Percentiles rank a stretch among this genome's conserved stretches.
phyloP scores from a whole-genome alignment of 2,797 vertebrate species.

The Sebastes steindachneri region DNA sequence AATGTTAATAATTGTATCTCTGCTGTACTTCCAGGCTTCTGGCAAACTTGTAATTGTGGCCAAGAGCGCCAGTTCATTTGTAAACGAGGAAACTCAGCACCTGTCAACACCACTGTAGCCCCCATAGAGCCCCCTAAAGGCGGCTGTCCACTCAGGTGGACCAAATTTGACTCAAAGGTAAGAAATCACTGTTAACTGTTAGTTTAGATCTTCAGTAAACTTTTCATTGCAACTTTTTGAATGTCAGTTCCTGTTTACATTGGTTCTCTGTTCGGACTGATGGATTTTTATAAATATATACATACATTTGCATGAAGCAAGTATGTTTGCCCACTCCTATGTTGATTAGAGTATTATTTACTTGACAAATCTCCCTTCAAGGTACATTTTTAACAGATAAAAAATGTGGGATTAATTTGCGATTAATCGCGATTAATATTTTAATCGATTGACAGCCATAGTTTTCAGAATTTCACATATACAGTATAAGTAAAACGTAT shows the following conservation, averaged over 20 bases:
- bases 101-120: conserved; percentile 64
- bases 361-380: too few relatives aligned
- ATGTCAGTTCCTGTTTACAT: not conserved
- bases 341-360: too few relatives aligned
- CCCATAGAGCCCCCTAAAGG: conserved; percentile 63
- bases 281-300: not conserved
- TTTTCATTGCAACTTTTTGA: not conserved
- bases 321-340: too few relatives aligned
- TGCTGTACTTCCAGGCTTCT: conserved; percentile 64
- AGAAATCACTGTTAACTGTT: conserved; percentile 15
- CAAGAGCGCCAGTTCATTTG: conserved; percentile 63
- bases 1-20: not conserved
- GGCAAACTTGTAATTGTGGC: conserved; percentile 73
- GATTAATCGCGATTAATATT: too few relatives aligned
- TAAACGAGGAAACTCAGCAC: conserved; percentile 46
- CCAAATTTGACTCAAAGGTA: conserved; percentile 71
- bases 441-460: too few relatives aligned
- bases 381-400: too few relatives aligned
- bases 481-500: not conserved
- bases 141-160: conserved; percentile 64
- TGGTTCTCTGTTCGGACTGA: not conserved
- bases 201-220: not conserved
- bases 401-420: too few relatives aligned
- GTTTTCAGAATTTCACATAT: not conserved
- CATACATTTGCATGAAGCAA: too few relatives aligned